phyloP scores from a whole-genome alignment of 2,888 invertebrate species.

The Lordiphosa fenestrarum region DNA sequence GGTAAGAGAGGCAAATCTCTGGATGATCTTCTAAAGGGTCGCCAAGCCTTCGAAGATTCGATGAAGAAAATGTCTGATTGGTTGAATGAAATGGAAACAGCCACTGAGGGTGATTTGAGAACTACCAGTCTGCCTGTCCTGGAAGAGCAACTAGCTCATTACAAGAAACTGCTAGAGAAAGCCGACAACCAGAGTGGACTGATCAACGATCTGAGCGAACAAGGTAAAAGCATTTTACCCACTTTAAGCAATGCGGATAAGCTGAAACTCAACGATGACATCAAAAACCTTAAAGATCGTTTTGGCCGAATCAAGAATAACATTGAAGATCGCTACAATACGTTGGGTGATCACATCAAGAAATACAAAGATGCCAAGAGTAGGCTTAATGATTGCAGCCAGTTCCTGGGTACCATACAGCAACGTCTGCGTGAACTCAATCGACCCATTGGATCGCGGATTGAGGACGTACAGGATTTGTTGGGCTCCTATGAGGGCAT shows the following conservation, averaged over 20 bases:
- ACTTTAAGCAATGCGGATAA: conserved; percentile 92
- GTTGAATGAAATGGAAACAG: conserved; percentile 94
- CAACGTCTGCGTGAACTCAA: conserved; percentile 90
- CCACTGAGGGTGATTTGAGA: conserved; percentile 89
- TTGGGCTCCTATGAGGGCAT: conserved; percentile 89
- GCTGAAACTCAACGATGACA: conserved; percentile 89
- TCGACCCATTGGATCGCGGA: conserved; percentile 92
- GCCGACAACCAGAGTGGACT: conserved; percentile 86
- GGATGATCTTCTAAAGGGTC: conserved; percentile 87
- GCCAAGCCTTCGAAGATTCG: conserved; percentile 90
- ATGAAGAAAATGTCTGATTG: conserved; percentile 91
- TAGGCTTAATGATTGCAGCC: conserved; percentile 88
- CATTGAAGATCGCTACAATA: conserved; percentile 88
- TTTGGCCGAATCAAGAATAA: conserved; percentile 87
- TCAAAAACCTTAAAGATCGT: conserved; percentile 89
- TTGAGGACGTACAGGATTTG: conserved; percentile 93
- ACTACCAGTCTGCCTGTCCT: conserved; percentile 90
- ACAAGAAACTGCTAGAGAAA: conserved; percentile 88
- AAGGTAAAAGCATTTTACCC: conserved; percentile 89
- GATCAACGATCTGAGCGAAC: conserved; percentile 88
- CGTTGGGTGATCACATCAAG: conserved; percentile 88
- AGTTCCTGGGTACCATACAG: conserved; percentile 91
- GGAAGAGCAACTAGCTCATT: conserved; percentile 93
- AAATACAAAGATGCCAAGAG: conserved; percentile 91
- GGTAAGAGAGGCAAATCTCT: conserved; percentile 87